Evolutionary conservation across 1,140 invertebrate species (phyloP), one percentile per base, ranked within the genome.

Genomic region (Musca domestica): DNA sequence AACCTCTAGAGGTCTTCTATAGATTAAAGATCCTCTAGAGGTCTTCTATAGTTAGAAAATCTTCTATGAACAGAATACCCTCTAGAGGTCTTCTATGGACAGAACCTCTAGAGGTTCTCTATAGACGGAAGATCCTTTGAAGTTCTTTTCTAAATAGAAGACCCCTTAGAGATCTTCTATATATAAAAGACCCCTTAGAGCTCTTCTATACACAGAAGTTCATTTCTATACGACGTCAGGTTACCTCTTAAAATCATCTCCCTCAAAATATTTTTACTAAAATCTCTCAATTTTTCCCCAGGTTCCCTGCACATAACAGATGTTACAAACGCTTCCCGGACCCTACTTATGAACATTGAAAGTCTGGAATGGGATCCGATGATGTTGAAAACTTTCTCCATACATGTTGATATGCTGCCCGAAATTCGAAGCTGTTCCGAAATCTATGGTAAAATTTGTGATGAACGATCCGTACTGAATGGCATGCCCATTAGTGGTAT

Each of bases 281-380:
- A 48, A 5, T 48, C 20, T 34, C 54, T 20, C 17, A 17, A 34
- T 17, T 58, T 94, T 67, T 93, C 92, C 10, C 85, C 90, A 72
- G 90, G 90, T 41, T 95, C 94, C 4, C 83, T 92, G n/a, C 95
- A 98, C 78, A 86, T 95, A 1, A 99, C 98, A 2, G 98, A 99
- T 83, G 95, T 98, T 0, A 97, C 96, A 2, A 99, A 99, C 84
- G 98, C 98, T 6, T 97, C 95, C 12, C 86, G 97, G 71, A 99
- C 97, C 6, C 90, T 98, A 85, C 85, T 99, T 1, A 96, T 99
- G 94, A 97, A 98, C 81, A 87, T 99, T 66, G 88, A 92, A 67
- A 94, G 89, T 0, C 83, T 96, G 41, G 86, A 95, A 76, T 99
- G 97, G 97, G 96, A 98, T 84, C 86, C 90, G n/a, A 84, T 80